Percentiles rank a stretch among this genome's conserved stretches.
Conservation (phyloP, 2,113 vertebrate species). For the Muscicapa adusta region DNA sequence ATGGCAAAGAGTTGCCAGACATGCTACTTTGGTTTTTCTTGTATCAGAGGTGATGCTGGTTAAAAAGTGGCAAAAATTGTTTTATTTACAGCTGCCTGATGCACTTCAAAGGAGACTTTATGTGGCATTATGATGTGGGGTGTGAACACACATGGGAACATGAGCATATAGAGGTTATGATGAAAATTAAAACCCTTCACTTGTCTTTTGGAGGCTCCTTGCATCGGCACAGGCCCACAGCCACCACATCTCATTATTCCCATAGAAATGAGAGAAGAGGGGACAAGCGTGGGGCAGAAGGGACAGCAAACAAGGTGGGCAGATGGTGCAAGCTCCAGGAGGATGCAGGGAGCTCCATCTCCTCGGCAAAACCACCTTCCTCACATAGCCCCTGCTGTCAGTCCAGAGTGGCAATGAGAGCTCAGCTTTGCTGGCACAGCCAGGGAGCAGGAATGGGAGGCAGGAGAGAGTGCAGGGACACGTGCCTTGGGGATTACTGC, state of each 20-base stretch:
- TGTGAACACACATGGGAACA: background rate
- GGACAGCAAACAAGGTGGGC: background rate
- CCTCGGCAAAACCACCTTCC: background rate
- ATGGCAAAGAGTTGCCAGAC: background rate
- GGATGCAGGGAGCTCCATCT: background rate
- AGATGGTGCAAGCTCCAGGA: background rate
- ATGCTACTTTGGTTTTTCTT: background rate
- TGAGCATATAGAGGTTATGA: background rate
- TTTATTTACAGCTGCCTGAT: background rate
- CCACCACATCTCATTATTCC: rapidly evolving
- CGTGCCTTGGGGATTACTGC: background rate
- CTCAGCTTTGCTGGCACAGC: background rate
- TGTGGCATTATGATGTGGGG: background rate
- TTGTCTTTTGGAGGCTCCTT: background rate
- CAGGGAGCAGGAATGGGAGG: background rate
- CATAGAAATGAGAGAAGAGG: background rate
- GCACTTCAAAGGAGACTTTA: background rate
- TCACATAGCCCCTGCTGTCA: rapidly evolving
- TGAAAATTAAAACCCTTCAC: background rate
- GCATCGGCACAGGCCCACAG: background rate
- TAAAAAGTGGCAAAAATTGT: background rate
- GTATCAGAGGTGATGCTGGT: background rate
- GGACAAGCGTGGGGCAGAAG: rapidly evolving
- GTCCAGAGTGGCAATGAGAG: background rate
- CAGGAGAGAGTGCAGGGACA: background rate